Evolutionary conservation across 2,113 vertebrate genomes (phyloP), one percentile per base, ranked within the genome.

Genomic region (Clinocottus analis): DNA sequence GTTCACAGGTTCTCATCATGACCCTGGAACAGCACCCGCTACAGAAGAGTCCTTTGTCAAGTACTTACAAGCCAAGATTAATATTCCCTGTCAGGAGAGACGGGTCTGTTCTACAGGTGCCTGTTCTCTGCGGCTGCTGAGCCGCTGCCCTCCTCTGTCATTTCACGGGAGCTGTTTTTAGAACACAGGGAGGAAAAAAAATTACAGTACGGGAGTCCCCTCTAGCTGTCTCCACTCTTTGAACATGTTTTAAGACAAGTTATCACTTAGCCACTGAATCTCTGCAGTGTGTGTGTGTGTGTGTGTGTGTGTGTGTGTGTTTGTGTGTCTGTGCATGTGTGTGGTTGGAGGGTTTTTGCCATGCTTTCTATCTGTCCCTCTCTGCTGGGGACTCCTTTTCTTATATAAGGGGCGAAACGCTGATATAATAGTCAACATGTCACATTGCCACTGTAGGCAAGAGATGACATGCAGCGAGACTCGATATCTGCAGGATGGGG

Each of bases 401-500:
- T 94, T 93, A 92, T 91, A 92, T 93, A 92, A 90, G 89, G 84
- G 80, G 74, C 51, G 64, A 85, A 89, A 90, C 76, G 87, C 91
- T 90, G 91, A 90, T 92, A 90, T 93, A 89, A 91, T 89, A 90
- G 89, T 84, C 86, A 88, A 88, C 87, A 90, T 93, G 93, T 91
- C 90, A 91, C 88, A 85, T 74, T 89, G 90, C 78, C 80, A 87
- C 86, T 87, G 82, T 84, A 86, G 91, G 89, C 86, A 92, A 86
- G 81, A 92, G 92, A 93, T 84, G 83, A 89, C 91, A 93, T 80
- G 89, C 87, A 87, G 90, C 33, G 90, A 91, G 91, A 87, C 90
- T 94, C 87, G 75, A 89, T 94, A 93, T 93, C 91, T 90, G 89
- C 89, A 89, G 91, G 86, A 96, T 94, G 85, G 90, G 88, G 92